Evolutionary conservation across 1,140 invertebrate genomes (phyloP).

Genomic region (Rhagoletis pomonella): DNA sequence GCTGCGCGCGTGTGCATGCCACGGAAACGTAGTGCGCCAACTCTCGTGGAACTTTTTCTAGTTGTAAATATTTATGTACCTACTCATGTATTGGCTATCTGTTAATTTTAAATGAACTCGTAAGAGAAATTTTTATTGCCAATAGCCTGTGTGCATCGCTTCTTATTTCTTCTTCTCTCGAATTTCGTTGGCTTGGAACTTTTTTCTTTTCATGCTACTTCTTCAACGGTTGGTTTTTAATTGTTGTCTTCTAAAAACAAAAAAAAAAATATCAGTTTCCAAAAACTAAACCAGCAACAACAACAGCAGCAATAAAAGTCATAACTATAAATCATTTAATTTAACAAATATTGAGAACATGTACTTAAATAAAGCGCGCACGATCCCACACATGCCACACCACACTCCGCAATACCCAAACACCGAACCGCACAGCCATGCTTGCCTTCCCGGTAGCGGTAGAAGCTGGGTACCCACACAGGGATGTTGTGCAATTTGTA

Average conservation of each 20-base stretch:
- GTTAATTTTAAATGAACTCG: constrained; percentile 11
- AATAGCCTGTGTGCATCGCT: not conserved
- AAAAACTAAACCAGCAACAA: not conserved
- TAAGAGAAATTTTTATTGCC: constrained; percentile 41
- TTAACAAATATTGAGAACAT: constrained; percentile 18
- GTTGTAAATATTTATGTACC: not conserved
- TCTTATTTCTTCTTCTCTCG: not conserved
- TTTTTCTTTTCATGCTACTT: not conserved
- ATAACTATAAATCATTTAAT: constrained; percentile 1
- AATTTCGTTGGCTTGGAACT: not conserved
- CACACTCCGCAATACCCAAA: not conserved
- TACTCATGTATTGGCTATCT: not conserved
- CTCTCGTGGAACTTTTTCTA: not conserved
- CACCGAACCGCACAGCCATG: not conserved
- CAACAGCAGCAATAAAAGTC: not conserved
- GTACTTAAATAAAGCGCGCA: constrained; percentile 9
- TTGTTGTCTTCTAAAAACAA: constrained; percentile 2
- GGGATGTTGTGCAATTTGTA: constrained; percentile 22
- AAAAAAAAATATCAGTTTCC: not conserved
- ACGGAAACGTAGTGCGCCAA: not conserved
- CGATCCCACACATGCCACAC: not conserved
- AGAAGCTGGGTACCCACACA: not conserved
- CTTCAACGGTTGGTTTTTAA: not conserved
- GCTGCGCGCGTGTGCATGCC: not conserved
- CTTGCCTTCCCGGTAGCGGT: not conserved